Evolutionary conservation across 2,888 invertebrate genomes (phyloP).

Genomic region (Nebria brevicollis): DNA sequence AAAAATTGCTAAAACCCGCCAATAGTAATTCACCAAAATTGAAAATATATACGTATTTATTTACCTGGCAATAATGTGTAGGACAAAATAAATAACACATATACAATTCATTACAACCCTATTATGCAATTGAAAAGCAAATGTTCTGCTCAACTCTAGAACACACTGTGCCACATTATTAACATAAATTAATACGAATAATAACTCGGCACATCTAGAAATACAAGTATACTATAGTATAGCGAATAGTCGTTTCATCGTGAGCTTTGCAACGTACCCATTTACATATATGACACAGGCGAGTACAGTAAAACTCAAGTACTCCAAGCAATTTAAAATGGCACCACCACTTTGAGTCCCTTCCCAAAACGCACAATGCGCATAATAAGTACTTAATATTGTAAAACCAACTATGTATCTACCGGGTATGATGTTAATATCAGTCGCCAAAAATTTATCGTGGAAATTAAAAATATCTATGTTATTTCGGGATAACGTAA

Average conservation of each 20-base stretch:
- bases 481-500: background rate
- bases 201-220: background rate
- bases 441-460: background rate
- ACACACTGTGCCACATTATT: background rate
- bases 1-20: no score
- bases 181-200: background rate
- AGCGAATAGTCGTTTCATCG: background rate
- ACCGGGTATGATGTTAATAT: background rate
- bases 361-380: background rate
- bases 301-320: background rate
- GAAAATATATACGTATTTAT: background rate
- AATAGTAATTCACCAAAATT: no score
- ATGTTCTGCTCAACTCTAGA: background rate
- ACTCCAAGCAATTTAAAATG: background rate
- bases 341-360: background rate
- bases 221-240: background rate
- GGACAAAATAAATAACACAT: background rate
- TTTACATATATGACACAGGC: background rate
- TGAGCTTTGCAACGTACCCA: background rate
- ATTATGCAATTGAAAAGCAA: background rate
- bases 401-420: background rate
- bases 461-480: background rate
- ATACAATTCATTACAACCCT: background rate
- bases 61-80: background rate
- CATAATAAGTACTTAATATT: background rate